phyloP scores from a whole-genome alignment of 2,888 invertebrate genomes.

The Eristalis pertinax region DNA sequence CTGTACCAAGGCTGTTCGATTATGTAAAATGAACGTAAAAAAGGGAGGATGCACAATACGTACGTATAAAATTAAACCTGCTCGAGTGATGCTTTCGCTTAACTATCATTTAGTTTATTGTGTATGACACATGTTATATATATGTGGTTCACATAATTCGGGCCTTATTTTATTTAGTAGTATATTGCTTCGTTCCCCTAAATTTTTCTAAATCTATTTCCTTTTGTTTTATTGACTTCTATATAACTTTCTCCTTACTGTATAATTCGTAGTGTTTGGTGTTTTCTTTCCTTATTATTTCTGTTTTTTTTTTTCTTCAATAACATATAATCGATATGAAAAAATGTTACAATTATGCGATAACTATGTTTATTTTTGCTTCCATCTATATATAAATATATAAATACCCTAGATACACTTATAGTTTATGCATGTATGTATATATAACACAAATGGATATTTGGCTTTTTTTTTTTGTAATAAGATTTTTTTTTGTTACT shows the following conservation, averaged over 20 bases:
- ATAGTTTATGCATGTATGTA: conserved; percentile 42
- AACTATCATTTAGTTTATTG: conserved; percentile 57
- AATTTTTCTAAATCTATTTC: conserved; percentile 64
- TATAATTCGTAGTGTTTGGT: conserved; percentile 67
- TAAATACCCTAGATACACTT: conserved; percentile 19
- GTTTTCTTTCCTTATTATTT: conserved; percentile 36
- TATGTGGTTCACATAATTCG: conserved; percentile 66
- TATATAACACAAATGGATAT: conserved; percentile 60
- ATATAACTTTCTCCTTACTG: conserved; percentile 61
- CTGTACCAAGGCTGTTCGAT: neutral
- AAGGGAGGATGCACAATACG: neutral
- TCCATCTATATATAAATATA: conserved; percentile 62
- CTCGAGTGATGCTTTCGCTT: conserved; percentile 44
- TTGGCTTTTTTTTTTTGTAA: conserved; percentile 55
- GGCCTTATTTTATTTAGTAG: conserved; percentile 57
- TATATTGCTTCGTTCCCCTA: conserved; percentile 65
- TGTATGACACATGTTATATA: conserved; percentile 68
- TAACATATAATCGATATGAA: conserved; percentile 58
- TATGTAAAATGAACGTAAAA: neutral
- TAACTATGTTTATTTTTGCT: conserved; percentile 45
- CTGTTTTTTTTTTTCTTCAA: conserved; percentile 17
- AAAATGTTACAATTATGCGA: conserved; percentile 58
- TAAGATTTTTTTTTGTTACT: conserved; percentile 56
- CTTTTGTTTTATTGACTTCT: conserved; percentile 54
- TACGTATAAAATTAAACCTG: conserved; percentile 8